Evolutionary conservation across 1,140 invertebrate species (phyloP), one percentile per base, ranked within the genome.

Genomic region (Cydia strobilella): DNA sequence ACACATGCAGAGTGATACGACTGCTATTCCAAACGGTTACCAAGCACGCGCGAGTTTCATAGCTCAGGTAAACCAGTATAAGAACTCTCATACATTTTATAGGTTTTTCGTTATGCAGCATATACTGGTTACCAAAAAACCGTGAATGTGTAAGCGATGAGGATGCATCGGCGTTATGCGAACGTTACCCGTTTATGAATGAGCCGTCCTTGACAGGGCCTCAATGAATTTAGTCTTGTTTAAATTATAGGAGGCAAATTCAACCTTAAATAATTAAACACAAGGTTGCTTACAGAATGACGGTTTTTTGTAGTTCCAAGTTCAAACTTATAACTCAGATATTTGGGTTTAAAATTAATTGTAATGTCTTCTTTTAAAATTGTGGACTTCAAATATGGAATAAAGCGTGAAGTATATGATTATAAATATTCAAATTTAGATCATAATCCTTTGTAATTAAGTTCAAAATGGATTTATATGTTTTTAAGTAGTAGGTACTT

Each of bases 161-260:
- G 48, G 18, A 51, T 18, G n/a, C 48, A 18, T 0, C n/a, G 48
- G 15, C 48, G 45, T 48, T 48, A 48, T 48, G n/a, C 48, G n/a
- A n/a, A 51, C 15, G 48, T 51, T 48, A 51, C 48, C 48, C 48
- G n/a, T 51, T 51, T 18, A 51, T 51, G 48, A 51, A 51, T 51
- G 48, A 51, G 48, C 48, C n/a, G 48, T 51, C 48, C 48, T 51
- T 51, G 48, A 51, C 48, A 51, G 48, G 48, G 48, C 0, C 48
- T 51, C 48, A 51, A 51, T 51, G 48, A 51, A 51, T 51, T 0
- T 51, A 45, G 2, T 51, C 48, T n/a, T 12, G 5, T 18, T 51
- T n/a, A 15, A 48, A 48, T 2, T 48, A 48, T 48, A 48, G 0
- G 15, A 48, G 12, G 3, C 15, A 48, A 48, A 15, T 48, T 48